Base-by-base conservation (phyloP, 2,797 vertebrate genomes). In the Brachymystax lenok region DNA sequence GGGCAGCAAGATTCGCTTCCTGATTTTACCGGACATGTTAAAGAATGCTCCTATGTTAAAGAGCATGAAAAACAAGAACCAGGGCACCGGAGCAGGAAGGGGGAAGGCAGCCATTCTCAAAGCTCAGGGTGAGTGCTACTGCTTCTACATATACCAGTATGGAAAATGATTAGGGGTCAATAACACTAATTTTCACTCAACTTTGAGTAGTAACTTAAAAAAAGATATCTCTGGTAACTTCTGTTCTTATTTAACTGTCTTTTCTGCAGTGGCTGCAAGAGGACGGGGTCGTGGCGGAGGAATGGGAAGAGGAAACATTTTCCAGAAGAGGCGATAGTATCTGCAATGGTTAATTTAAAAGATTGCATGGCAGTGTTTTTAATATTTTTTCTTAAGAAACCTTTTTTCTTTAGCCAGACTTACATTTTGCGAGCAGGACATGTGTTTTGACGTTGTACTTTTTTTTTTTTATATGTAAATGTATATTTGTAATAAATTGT, bases 1-100 rank as follows among this genome's bases (percentile, higher is more conserved):
- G 0, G 98, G 98, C 50, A 99, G 98, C 93, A 99, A 99, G 91
- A 99, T 99, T 76, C 95, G 98, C 71, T 99, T 99, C 83, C 95
- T 99, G 63, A 99, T 99, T 75, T 86, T 99, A 75, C 98, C 98
- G 0, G 98, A 99, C 77, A 99, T 99, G 98, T 88, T 99, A 88
- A 99, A 99, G 88, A 99, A 99, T 0, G 98, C 98, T 2, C 98
- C 98, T 0, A 99, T 99, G 98, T 88, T 99, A 61, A 99, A 99
- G 91, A 99, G 97, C 85, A 99, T 99, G 97, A 99, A 99, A 78
- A 99, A 99, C 86, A 99, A 99, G 90, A 99, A 99, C 91, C 98
- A 99, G 82, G 97, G 97, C 0, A 97, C 98, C 0, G 98, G 98
- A 3, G 98, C 98, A 0, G 98, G 98, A 74, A 90, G 98, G 77